Conservation (phyloP, 2,797 vertebrate species). For the Phaenicophaeus curvirostris region DNA sequence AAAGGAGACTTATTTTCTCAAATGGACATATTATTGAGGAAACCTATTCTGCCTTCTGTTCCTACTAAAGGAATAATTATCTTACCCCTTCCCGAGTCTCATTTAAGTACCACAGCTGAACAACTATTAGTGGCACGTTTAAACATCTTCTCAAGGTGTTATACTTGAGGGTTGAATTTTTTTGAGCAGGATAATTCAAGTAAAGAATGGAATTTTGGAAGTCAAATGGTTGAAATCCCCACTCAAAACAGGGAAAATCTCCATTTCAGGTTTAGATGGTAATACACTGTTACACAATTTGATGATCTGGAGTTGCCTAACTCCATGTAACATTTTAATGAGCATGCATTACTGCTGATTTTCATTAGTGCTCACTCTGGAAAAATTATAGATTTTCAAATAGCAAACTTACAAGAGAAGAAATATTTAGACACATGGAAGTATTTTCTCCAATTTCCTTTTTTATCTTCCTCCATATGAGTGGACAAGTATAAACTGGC, state of each 20-base stretch:
- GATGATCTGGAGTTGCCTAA: not conserved
- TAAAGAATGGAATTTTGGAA: not conserved
- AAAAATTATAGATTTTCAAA: not conserved
- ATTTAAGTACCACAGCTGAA: not conserved
- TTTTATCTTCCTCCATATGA: not conserved
- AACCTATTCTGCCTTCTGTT: not conserved
- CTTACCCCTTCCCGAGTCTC: not conserved
- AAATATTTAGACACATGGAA: not conserved
- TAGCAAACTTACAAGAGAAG: not conserved
- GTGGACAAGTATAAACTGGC: not conserved
- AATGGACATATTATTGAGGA: not conserved
- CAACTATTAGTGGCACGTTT: not conserved
- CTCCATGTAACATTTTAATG: not conserved
- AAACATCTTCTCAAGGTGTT: not conserved
- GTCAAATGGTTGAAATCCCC: not conserved
- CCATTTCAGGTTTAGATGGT: not conserved
- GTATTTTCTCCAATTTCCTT: not conserved
- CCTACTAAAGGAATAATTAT: not conserved
- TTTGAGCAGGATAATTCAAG: not conserved
- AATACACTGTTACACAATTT: not conserved
- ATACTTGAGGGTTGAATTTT: not conserved
- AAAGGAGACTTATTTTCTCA: not conserved
- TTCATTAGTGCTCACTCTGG: not conserved
- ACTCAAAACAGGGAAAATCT: not conserved
- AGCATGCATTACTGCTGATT: not conserved